Conservation (phyloP, 2,113 vertebrate genomes). For the Patagioenas fasciata region DNA sequence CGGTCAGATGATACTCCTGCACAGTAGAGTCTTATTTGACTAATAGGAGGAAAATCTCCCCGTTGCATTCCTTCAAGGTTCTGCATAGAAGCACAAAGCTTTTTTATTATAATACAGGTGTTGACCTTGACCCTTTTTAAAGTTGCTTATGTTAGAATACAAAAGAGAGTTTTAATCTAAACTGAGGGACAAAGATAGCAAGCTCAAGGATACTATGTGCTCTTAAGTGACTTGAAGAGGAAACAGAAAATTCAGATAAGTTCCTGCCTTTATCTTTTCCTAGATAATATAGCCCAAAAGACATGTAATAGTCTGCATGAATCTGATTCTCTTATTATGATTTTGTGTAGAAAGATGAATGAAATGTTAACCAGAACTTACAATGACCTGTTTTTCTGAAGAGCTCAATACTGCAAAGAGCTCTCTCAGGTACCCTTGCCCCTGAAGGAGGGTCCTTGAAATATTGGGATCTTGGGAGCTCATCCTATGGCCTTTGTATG, state of each 20-base stretch:
- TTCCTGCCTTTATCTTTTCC: not conserved
- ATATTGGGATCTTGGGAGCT: not conserved
- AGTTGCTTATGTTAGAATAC: not conserved
- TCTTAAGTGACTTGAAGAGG: not conserved
- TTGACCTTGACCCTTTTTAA: not conserved
- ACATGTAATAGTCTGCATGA: not conserved
- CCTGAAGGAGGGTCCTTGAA: not conserved
- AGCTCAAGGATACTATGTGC: not conserved
- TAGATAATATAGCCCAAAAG: not conserved
- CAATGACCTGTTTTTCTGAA: not conserved
- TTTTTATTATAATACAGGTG: not conserved
- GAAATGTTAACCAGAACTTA: not conserved
- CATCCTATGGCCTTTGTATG: not conserved
- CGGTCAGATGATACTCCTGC: not conserved
- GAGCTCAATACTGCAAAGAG: not conserved
- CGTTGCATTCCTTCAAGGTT: not conserved
- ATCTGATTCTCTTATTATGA: not conserved
- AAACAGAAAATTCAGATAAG: not conserved
- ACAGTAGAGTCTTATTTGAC: not conserved
- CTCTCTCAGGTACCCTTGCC: not conserved
- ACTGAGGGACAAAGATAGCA: not conserved
- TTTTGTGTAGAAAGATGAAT: not conserved
- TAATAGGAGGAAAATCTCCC: not conserved
- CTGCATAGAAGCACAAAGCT: not conserved
- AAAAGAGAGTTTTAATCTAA: not conserved